Evolutionary conservation across 2,113 vertebrate species (phyloP).

Genomic region (Apus apus): DNA sequence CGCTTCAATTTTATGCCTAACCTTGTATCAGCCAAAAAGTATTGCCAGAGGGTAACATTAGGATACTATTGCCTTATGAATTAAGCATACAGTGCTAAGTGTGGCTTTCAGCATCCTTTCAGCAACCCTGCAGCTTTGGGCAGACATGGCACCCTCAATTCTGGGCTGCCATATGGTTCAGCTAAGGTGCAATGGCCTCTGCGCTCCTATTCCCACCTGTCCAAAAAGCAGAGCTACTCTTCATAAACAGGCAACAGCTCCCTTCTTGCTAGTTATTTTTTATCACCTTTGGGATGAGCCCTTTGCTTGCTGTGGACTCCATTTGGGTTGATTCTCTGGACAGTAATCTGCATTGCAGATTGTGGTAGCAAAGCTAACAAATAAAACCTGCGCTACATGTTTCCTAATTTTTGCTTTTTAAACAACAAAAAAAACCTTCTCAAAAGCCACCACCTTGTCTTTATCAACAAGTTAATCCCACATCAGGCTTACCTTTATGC

Average conservation of each 20-base stretch:
- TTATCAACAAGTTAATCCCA: slow-evolving; percentile 1
- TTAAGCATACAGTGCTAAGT: fast-evolving
- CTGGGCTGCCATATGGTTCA: background rate
- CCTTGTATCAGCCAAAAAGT: background rate
- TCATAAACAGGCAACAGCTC: background rate
- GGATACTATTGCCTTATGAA: background rate
- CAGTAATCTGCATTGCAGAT: background rate
- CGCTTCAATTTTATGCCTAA: background rate
- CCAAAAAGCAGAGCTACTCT: background rate
- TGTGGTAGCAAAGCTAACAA: background rate
- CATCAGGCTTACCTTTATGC: background rate
- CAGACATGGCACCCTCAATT: background rate
- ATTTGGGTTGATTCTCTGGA: background rate
- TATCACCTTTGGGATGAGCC: background rate
- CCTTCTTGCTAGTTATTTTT: background rate
- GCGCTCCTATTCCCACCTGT: background rate
- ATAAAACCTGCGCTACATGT: background rate
- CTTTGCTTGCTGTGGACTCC: background rate
- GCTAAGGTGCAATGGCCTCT: background rate
- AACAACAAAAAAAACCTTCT: background rate
- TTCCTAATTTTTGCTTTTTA: background rate
- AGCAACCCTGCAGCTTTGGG: fast-evolving
- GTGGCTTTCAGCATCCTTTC: background rate
- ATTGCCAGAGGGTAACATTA: background rate
- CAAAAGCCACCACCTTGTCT: background rate